Conservation (phyloP, 2,113 vertebrate genomes). For the Clarias magur region DNA sequence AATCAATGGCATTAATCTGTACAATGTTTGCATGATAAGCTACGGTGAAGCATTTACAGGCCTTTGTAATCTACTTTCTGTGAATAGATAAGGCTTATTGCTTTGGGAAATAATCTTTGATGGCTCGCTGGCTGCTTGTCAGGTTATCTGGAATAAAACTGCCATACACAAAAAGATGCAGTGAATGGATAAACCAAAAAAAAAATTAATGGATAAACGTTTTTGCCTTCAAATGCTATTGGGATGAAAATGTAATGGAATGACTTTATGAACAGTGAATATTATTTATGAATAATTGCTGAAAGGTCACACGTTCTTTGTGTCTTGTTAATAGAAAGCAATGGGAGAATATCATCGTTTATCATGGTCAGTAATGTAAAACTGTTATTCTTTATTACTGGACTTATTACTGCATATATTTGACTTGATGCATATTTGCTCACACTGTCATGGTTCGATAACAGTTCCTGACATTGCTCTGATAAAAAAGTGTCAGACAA, state of each 20-base stretch:
- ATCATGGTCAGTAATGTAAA: background rate
- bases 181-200: conserved; percentile 31
- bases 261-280: conserved; percentile 1
- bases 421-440: conserved; percentile 4
- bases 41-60: conserved; percentile 55
- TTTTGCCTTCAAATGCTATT: conserved; percentile 31
- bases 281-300: background rate
- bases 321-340: conserved; percentile 12
- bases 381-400: background rate
- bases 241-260: conserved; percentile 34
- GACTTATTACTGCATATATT: conserved; percentile 10
- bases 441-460: conserved; percentile 1
- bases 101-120: conserved; percentile 57
- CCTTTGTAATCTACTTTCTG: conserved; percentile 56
- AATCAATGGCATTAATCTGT: conserved; percentile 60
- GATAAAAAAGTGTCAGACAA: conserved; percentile 10
- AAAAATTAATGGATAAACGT: conserved; percentile 30
- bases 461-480: conserved; percentile 1
- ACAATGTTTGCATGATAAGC: conserved; percentile 60
- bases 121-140: conserved; percentile 54
- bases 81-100: conserved; percentile 58
- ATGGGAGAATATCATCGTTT: conserved; percentile 16
- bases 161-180: conserved; percentile 30
- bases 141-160: conserved; percentile 50
- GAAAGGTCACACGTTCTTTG: background rate